Conservation (phyloP, 2,888 invertebrate species). For the Acanthosoma haemorrhoidale region DNA sequence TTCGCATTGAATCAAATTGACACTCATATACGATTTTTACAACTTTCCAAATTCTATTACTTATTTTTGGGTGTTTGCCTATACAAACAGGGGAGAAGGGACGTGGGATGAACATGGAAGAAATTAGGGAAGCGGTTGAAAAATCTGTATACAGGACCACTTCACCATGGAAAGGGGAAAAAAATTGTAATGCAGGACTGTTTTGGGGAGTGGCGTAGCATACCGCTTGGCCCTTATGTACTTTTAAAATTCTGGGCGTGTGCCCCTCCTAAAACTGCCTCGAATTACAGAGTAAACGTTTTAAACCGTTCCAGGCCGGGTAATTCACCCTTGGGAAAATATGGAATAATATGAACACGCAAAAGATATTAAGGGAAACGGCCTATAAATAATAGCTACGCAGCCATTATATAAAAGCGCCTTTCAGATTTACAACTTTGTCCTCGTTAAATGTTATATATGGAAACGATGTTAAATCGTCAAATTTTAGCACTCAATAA, state of each 20-base stretch:
- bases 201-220: not conserved
- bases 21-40: no score
- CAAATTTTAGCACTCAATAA: no score
- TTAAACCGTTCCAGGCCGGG: not conserved
- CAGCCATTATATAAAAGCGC: not conserved
- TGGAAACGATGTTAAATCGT: no score
- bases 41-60: not conserved
- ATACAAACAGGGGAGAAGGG: no score
- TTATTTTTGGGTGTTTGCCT: not conserved
- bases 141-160: slow-evolving; percentile 4
- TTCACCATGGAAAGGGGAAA: slow-evolving; percentile 8
- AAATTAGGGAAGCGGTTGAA: not conserved
- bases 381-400: not conserved
- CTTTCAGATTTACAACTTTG: no score
- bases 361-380: not conserved
- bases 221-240: not conserved
- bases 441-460: no score
- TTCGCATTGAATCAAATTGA: not conserved
- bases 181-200: slow-evolving; percentile 9
- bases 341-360: not conserved
- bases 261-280: slow-evolving; percentile 1
- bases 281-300: not conserved
- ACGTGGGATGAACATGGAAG: no score
- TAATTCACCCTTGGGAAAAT: not conserved
- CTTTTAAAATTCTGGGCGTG: slow-evolving; percentile 7